Base-by-base conservation (phyloP, 1,140 invertebrate species). In the Dolichoris vasculosae region DNA sequence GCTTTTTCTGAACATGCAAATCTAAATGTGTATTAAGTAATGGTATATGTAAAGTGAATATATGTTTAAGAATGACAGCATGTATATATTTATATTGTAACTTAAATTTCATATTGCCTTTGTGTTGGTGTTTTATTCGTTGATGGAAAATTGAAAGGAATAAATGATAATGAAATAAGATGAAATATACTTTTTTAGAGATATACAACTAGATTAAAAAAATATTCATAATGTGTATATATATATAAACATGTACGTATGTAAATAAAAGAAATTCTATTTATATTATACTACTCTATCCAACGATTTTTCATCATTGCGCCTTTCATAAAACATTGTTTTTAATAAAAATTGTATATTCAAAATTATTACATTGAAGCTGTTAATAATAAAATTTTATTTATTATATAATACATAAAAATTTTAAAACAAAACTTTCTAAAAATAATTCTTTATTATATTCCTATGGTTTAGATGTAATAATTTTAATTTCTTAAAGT, bases 221-320 rank as follows among this genome's bases (percentile, higher is more conserved):
- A 59, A 63, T 83, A 38, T n/a, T n/a, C n/a, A n/a, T n/a, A 9
- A 40, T 23, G 26, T 71, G n/a, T 40, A 23, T 71, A 20, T 32
- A 35, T 35, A 38, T 55, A 67, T 80, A 67, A 17, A 67, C 35
- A 67, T 63, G 30, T 81, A 80, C 13, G 46, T 26, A 40, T 1
- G 51, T 20, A 59, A 64, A 67, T 43, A 48, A 69, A 73, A n/a
- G 23, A 51, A 78, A 59, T 32, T 35, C 40, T 63, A 69, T 85
- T 43, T 59, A 59, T 48, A 48, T 46, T 80, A 55, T 82, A 82
- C 30, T 84, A 75, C 63, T 80, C 64, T 85, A 76, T 76, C 55
- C 71, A 81, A 71, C 71, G 84, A 82, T 82, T 86, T 86, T 82
- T 64, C 85, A 86, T 86, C 85, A 82, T 86, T 82, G 85, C 85